phyloP scores from a whole-genome alignment of 2,113 vertebrate species.

The Lathamus discolor region DNA sequence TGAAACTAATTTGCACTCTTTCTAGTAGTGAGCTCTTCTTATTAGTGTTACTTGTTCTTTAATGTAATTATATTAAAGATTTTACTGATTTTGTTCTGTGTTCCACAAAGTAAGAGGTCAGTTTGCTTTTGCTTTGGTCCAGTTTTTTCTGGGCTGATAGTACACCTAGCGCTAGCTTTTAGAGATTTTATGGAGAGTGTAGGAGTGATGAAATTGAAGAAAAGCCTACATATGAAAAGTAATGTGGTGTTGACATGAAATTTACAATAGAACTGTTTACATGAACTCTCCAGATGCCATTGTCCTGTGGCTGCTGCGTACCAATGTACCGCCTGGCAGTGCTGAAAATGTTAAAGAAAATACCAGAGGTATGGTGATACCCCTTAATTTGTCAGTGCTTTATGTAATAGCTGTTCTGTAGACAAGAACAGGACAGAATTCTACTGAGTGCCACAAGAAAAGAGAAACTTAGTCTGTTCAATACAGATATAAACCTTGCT shows the following conservation, averaged over 20 bases:
- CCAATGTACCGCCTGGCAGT: neutral
- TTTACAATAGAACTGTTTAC: neutral
- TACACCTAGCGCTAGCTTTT: neutral
- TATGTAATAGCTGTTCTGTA: neutral
- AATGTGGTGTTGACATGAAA: neutral
- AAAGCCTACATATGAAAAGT: neutral
- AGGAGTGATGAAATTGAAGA: neutral
- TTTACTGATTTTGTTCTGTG: neutral
- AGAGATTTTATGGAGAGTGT: neutral
- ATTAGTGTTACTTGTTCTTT: neutral
- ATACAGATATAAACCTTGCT: neutral
- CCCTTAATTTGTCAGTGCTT: neutral
- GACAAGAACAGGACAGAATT: neutral
- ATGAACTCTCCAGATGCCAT: neutral
- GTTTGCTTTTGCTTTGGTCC: neutral
- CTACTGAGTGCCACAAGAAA: neutral
- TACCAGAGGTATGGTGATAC: neutral
- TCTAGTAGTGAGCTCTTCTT: neutral
- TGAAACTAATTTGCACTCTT: neutral
- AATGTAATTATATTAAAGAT: neutral
- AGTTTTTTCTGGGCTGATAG: neutral
- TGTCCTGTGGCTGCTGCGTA: neutral
- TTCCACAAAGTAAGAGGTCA: neutral
- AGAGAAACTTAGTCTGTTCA: neutral
- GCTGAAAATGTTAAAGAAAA: neutral